A percentile compares a stretch with the other conserved stretches of the same genome.
These are phyloP conservation scores for Cryptophagus acutangulus DNA, from an alignment of 2,888 invertebrate genomes.

Conservation along the genomic window DNA sequence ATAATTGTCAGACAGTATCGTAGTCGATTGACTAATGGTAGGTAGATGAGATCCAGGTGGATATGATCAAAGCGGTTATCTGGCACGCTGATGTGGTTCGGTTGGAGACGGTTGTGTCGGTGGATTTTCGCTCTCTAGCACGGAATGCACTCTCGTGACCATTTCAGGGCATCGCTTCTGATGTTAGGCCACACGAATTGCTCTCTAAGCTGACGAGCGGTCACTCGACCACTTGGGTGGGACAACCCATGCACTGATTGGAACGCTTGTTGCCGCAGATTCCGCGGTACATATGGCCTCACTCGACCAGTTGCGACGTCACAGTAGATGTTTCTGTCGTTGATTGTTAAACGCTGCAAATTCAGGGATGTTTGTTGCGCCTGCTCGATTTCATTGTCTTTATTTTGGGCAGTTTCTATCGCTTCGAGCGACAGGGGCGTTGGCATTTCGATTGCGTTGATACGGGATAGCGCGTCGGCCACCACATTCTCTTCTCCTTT, in stretches of 20 bases:
- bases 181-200: slow-evolving; percentile 43
- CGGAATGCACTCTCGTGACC: slow-evolving; percentile 28
- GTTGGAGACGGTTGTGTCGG: slow-evolving; percentile 31
- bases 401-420: too few relatives aligned
- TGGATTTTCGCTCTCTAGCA: slow-evolving; percentile 40
- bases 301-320: not conserved
- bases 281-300: slow-evolving; percentile 17
- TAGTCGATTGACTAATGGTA: slow-evolving; percentile 11
- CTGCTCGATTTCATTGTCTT: too few relatives aligned
- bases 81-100: slow-evolving; percentile 28
- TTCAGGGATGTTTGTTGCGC: too few relatives aligned
- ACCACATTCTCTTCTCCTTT: slow-evolving; percentile 36
- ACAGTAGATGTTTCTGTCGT: not conserved
- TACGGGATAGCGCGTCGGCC: slow-evolving; percentile 36
- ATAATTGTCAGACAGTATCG: slow-evolving; percentile 19
- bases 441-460: slow-evolving; percentile 14
- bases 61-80: slow-evolving; percentile 12
- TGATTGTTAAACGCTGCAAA: not conserved
- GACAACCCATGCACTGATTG: slow-evolving; percentile 28
- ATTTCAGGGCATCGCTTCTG: slow-evolving; percentile 36
- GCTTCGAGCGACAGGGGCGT: slow-evolving; percentile 13
- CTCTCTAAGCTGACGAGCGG: slow-evolving; percentile 31
- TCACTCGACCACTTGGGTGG: slow-evolving; percentile 33
- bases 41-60: slow-evolving; percentile 19
- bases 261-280: slow-evolving; percentile 13